Conservation (phyloP, 92 coral and sea anemone genomes). For the Zoanthus sociatus region DNA sequence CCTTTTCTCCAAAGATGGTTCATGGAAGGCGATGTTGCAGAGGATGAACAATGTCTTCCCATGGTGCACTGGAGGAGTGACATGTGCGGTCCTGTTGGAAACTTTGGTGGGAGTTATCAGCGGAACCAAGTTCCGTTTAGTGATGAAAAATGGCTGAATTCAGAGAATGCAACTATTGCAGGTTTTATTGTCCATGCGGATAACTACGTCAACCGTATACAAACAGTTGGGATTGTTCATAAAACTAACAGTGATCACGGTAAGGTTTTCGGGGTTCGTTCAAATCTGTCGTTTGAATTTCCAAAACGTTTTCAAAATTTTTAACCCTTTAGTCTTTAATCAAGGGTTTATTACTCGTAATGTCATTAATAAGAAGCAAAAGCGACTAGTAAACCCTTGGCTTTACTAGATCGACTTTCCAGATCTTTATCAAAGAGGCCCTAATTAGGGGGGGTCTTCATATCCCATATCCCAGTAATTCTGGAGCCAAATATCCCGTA, state of each 20-base stretch:
- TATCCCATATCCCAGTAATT: too few species aligned
- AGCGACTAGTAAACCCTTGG: too few species aligned
- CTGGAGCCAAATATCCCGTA: too few species aligned
- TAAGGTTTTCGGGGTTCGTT: neutral
- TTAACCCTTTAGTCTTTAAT: too few species aligned
- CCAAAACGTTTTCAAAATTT: too few species aligned
- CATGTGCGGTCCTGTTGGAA: slow-evolving; percentile 93
- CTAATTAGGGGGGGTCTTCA: too few species aligned
- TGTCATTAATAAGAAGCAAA: too few species aligned
- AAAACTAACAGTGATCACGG: slow-evolving; percentile 23
- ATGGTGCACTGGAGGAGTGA: slow-evolving; percentile 83
- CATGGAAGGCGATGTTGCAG: slow-evolving; percentile 41
- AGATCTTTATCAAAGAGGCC: too few species aligned
- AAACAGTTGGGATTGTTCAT: slow-evolving; percentile 64
- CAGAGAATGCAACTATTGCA: slow-evolving; percentile 59
- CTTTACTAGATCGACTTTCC: too few species aligned
- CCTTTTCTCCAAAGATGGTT: slow-evolving; percentile 77
- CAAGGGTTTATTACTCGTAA: too few species aligned
- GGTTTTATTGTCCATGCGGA: slow-evolving; percentile 85
- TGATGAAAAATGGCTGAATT: slow-evolving; percentile 71
- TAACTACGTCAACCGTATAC: slow-evolving; percentile 79
- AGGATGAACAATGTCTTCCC: slow-evolving; percentile 57
- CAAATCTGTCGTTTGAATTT: too few species aligned
- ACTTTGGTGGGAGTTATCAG: slow-evolving; percentile 67
- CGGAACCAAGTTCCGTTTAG: slow-evolving; percentile 62